These are phyloP conservation scores for Rhea americana DNA, from an alignment of 2,113 vertebrate species.

Conservation along the genomic window DNA sequence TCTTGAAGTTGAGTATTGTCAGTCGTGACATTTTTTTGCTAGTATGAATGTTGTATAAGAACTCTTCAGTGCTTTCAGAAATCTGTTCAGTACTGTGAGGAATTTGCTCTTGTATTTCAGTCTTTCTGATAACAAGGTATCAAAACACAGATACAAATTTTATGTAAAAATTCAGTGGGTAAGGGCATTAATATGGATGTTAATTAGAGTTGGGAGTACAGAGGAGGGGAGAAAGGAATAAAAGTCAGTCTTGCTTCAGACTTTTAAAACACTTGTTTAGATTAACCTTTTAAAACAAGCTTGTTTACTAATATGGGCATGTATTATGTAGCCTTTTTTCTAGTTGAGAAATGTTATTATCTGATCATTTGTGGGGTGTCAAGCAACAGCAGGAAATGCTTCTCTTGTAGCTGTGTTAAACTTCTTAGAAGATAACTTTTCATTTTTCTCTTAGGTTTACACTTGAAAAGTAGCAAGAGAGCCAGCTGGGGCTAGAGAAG, in stretches of 20 bases:
- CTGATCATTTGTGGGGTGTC: background rate
- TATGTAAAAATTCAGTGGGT: background rate
- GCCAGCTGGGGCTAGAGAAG: background rate
- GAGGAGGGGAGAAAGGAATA: background rate
- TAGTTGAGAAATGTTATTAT: background rate
- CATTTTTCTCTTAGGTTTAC: background rate
- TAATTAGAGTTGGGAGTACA: background rate
- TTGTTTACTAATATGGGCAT: background rate
- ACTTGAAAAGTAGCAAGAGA: background rate
- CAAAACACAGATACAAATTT: background rate
- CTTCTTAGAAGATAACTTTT: background rate
- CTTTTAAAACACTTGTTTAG: background rate
- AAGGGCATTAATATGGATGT: background rate
- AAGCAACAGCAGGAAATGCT: conserved; percentile 13
- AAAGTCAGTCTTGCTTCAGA: background rate
- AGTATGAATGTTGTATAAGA: background rate
- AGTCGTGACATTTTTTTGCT: background rate
- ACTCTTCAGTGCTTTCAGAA: background rate
- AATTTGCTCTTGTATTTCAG: background rate
- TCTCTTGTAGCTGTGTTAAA: background rate
- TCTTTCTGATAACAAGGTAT: background rate
- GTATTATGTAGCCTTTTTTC: background rate
- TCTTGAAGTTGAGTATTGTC: background rate
- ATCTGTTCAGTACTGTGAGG: background rate
- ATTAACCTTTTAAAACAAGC: background rate